Base-by-base conservation (phyloP, 2,888 invertebrate genomes). In the Xanthostigma xanthostigma region DNA sequence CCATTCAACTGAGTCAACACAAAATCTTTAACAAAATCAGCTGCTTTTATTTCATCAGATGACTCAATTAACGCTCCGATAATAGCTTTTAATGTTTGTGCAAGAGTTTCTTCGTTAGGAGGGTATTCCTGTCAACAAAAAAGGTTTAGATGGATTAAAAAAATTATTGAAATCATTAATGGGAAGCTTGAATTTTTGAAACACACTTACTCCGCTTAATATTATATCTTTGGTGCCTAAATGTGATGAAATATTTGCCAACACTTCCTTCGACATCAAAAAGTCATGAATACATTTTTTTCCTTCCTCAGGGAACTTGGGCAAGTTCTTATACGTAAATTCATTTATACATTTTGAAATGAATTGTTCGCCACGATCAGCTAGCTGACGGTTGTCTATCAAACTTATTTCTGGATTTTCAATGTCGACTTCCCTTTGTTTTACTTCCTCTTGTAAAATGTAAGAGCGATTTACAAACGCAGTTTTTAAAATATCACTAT, bases 211-310 rank as follows among this genome's bases (percentile, higher is more conserved):
- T 45, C 72, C 70, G 56, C 80, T 76, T 49, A 89, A 71, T 56
- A 93, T 79, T 12, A 95, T 73, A 60, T 95, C 93, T 57, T 76
- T 82, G 33, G 86, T 75, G 39, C 95, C 95, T 50, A 96, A 72
- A 59, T 87, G 75, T 4, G 62, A 64, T 1, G 85, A 82, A 46
- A 93, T 73, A 61, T 83, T 66, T 0, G 85, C 75, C 9, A 95
- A 64, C n/a, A 76, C 72, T 36, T 76, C 71, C 49, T 78, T 76
- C 40, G 77, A 75, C 40, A 77, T 70, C 48, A 94, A 71, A 62
- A 83, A 75, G 12, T 77, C 70, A 40, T 70, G 63, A n/a, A 92
- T 64, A 13, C 79, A 72, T 45, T 77, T 74, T 43, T 87, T 78
- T 44, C 91, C 84, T 61, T 85, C 83, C 53, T 78, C 70, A 1